Conservation (phyloP, 2,797 vertebrate species). For the Monodelphis domestica region DNA sequence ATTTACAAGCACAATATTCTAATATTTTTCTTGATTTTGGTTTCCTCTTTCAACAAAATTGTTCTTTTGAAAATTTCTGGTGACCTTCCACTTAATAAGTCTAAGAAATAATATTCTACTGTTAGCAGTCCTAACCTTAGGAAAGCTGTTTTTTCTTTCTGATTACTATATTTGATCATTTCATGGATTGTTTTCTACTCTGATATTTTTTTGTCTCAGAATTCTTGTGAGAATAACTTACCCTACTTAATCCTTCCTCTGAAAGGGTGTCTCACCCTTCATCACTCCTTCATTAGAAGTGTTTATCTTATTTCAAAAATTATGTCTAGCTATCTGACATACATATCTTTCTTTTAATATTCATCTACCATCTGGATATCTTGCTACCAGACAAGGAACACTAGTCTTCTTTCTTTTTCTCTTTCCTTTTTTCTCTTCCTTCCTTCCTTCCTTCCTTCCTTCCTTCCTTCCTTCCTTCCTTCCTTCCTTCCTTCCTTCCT, state of each 20-base stretch:
- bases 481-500: not conserved
- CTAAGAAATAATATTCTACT: not conserved
- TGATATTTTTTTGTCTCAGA: not conserved
- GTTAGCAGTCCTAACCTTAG: not conserved
- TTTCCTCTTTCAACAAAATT: constrained; percentile 5
- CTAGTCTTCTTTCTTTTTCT: not conserved
- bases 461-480: not conserved
- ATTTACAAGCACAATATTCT: not conserved
- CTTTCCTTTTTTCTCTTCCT: not conserved
- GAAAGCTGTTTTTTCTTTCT: not conserved
- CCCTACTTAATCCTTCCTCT: not conserved
- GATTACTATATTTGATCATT: not conserved
- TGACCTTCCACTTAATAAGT: not conserved
- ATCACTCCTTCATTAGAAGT: not conserved
- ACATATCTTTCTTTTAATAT: not conserved
- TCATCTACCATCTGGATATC: not conserved
- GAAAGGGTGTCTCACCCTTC: not conserved
- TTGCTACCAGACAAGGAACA: not conserved
- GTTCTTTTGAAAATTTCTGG: constrained; percentile 4
- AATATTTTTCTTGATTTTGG: not conserved
- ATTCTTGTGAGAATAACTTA: too few species aligned
- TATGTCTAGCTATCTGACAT: not conserved
- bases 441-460: not conserved
- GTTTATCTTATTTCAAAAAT: not conserved
- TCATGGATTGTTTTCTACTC: not conserved